Evolutionary conservation across 23 tunicate species (phyloP).

Genomic region (Phallusia fumigata): DNA sequence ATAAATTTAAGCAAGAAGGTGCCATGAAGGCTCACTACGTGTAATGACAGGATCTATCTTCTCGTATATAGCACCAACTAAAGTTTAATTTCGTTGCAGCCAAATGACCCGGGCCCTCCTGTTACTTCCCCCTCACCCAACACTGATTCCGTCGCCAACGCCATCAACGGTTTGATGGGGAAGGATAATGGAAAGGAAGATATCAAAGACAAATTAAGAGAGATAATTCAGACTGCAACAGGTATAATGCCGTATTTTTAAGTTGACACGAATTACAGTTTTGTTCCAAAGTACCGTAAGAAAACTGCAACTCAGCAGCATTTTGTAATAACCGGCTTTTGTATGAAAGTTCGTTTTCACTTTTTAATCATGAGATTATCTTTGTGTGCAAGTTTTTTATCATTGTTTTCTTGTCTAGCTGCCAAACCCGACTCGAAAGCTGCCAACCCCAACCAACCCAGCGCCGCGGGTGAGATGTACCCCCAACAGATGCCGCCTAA

Average conservation of each 20-base stretch:
- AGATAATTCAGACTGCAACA: constrained; percentile 75
- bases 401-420: background rate
- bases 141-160: background rate
- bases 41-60: too few relatives aligned
- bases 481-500: background rate
- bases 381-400: background rate
- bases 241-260: constrained; percentile 41
- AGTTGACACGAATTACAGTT: too few relatives aligned
- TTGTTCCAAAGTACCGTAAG: too few relatives aligned
- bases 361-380: background rate
- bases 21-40: too few relatives aligned
- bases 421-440: background rate
- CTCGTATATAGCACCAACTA: background rate
- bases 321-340: too few relatives aligned
- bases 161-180: constrained; percentile 20
- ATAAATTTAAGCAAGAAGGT: too few relatives aligned
- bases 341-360: background rate
- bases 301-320: too few relatives aligned
- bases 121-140: constrained; percentile 33
- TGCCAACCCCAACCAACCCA: background rate
- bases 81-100: constrained; percentile 16
- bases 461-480: constrained; percentile 18
- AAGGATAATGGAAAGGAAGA: constrained; percentile 21
- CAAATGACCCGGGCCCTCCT: constrained; percentile 61
- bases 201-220: constrained; percentile 58